Percentiles rank a stretch among this genome's conserved stretches.
Evolutionary conservation across 2,888 invertebrate species (phyloP).

Genomic region (Xestia sexstrigata): DNA sequence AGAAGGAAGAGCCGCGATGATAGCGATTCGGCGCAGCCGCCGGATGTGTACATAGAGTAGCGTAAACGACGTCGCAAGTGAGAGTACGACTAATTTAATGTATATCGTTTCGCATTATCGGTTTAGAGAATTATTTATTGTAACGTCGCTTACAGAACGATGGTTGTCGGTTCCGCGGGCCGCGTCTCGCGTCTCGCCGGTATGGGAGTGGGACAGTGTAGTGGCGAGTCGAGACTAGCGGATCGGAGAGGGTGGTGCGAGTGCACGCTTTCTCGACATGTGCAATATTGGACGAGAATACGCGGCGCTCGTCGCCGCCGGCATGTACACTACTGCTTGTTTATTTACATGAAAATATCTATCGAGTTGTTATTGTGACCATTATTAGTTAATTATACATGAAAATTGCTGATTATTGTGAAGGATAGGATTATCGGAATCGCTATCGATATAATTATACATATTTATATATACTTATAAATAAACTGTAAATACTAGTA

Average conservation of each 20-base stretch:
- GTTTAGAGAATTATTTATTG: conserved; percentile 89
- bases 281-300: conserved; percentile 86
- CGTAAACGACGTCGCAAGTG: conserved; percentile 78
- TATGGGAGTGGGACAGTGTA: conserved; percentile 64
- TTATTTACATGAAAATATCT: conserved; percentile 90
- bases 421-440: conserved; percentile 88
- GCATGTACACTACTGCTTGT: conserved; percentile 88
- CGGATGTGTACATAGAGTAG: conserved; percentile 75
- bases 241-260: conserved; percentile 74
- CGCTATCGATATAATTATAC: conserved; percentile 90
- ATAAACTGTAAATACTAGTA: conserved; percentile 90
- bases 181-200: conserved; percentile 71
- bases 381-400: conserved; percentile 91
- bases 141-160: conserved; percentile 81
- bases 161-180: conserved; percentile 51
- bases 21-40: conserved; percentile 72
- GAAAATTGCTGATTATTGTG: conserved; percentile 86
- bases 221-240: conserved; percentile 54
- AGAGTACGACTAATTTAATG: conserved; percentile 79
- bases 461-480: conserved; percentile 91
- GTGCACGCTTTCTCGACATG: conserved; percentile 79
- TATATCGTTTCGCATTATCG: conserved; percentile 85
- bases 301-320: conserved; percentile 77
- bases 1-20: conserved; percentile 91
- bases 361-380: conserved; percentile 90